Evolutionary conservation across 2,797 vertebrate species (phyloP).

Genomic region (Gallinago stenura): DNA sequence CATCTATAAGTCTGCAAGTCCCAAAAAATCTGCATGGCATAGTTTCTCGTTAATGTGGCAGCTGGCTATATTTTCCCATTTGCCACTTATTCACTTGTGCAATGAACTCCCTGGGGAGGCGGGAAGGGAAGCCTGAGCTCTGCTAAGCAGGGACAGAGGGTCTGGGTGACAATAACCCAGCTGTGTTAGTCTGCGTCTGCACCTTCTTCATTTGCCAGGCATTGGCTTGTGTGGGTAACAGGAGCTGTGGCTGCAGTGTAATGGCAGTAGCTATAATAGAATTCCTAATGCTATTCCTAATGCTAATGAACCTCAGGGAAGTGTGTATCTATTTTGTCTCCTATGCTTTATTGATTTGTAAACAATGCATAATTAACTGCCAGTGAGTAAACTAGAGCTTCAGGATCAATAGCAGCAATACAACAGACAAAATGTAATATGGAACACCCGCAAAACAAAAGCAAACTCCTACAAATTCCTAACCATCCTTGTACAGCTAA

Average conservation of each 20-base stretch:
- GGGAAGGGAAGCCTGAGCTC: neutral
- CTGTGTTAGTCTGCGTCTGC: neutral
- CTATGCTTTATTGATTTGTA: neutral
- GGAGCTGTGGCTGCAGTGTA: neutral
- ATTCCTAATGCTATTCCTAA: neutral
- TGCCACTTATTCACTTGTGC: neutral
- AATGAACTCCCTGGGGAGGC: neutral
- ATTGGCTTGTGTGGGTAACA: neutral
- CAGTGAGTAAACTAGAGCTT: neutral
- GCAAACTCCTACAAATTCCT: neutral
- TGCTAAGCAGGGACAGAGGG: neutral
- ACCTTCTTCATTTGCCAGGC: neutral
- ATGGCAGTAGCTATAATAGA: neutral
- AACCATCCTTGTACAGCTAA: neutral
- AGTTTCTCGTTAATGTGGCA: neutral
- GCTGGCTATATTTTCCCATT: neutral
- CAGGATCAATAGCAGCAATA: neutral
- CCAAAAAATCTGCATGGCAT: neutral
- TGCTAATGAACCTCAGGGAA: neutral
- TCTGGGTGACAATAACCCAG: neutral
- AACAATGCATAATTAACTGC: neutral
- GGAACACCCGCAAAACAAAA: neutral
- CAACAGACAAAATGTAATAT: neutral
- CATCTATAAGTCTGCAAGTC: neutral
- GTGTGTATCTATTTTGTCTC: neutral